These are phyloP conservation scores for Desmophyllum pertusum DNA, from an alignment of 92 coral and sea anemone species.

Conservation along the genomic window DNA sequence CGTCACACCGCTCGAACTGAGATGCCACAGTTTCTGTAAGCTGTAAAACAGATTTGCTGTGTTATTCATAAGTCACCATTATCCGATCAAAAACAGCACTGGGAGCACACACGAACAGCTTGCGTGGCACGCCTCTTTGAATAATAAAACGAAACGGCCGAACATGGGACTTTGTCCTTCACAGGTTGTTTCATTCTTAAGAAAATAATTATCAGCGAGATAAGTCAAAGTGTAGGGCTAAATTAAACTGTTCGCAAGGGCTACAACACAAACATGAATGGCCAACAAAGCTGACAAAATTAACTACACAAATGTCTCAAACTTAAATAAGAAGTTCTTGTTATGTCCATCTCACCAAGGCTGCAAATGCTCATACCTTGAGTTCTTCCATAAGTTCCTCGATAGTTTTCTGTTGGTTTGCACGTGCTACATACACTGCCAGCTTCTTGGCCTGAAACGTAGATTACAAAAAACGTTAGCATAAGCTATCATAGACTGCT, in stretches of 20 bases:
- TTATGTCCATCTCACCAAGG: too few species aligned
- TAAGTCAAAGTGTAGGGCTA: too few species aligned
- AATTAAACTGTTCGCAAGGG: too few species aligned
- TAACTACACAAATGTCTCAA: too few species aligned
- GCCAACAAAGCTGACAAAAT: too few species aligned
- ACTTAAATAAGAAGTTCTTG: too few species aligned
- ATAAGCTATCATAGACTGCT: neutral
- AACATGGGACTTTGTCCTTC: neutral
- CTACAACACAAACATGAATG: neutral
- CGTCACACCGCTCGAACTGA: conserved; percentile 96
- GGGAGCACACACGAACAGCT: neutral
- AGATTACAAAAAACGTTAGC: neutral
- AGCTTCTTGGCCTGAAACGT: conserved; percentile 82
- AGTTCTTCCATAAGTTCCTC: conserved; percentile 96
- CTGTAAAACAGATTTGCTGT: conserved; percentile 22
- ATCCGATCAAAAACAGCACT: neutral
- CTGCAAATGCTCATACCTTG: conserved; percentile 68
- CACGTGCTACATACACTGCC: conserved; percentile 95
- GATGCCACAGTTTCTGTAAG: conserved; percentile 97
- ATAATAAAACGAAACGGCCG: neutral
- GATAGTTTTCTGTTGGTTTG: conserved; percentile 83
- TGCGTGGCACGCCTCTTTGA: neutral
- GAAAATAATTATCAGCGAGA: too few species aligned
- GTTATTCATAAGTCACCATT: neutral
- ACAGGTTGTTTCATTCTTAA: too few species aligned